These are phyloP conservation scores for Pipistrellus pipistrellus DNA, from an alignment of 2,797 vertebrate genomes.

Conservation along the genomic window DNA sequence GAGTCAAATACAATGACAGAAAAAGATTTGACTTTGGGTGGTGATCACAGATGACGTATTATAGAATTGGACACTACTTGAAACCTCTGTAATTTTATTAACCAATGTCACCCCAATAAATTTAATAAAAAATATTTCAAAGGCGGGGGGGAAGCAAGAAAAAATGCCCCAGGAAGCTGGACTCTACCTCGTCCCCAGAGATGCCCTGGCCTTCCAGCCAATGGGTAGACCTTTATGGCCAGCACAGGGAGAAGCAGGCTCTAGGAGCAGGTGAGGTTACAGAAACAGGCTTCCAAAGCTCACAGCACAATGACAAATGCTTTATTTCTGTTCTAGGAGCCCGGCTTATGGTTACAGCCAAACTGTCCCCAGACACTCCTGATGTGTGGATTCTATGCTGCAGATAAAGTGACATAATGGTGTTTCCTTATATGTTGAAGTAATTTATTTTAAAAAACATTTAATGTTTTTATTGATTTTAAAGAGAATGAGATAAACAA, in stretches of 20 bases:
- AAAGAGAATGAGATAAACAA: too few relatives aligned
- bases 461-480: too few relatives aligned
- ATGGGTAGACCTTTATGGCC: not conserved
- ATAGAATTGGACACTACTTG: not conserved
- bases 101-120: not conserved
- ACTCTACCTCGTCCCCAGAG: fast-evolving
- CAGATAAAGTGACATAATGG: not conserved
- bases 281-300: too few relatives aligned
- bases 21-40: not conserved
- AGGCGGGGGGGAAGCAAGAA: not conserved
- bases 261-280: conserved; percentile 2
- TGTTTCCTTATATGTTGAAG: conserved; percentile 49
- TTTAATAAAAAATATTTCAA: not conserved
- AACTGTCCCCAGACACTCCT: not conserved
- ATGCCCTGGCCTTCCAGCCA: not conserved
- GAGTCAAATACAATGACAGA: not conserved
- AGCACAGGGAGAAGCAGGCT: not conserved
- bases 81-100: not conserved
- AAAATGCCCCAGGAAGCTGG: not conserved
- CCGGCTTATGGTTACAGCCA: not conserved
- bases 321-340: conserved; percentile 33
- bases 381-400: not conserved
- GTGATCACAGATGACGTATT: not conserved
- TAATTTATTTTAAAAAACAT: not conserved
- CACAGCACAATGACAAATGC: conserved; percentile 33